Base-by-base conservation (phyloP, 2,888 invertebrate species). In the Standfussiana lucernea region DNA sequence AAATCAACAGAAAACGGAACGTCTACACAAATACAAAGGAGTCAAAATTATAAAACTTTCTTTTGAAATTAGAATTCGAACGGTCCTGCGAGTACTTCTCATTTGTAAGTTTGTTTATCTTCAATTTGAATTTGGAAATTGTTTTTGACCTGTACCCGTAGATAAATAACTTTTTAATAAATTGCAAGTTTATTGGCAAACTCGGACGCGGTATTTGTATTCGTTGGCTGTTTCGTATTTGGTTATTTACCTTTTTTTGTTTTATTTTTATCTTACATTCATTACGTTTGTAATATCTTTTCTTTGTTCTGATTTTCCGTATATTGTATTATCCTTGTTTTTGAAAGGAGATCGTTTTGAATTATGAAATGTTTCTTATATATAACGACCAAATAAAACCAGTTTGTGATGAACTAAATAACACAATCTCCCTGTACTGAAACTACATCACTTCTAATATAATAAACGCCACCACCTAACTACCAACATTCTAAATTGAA, bases 1-100 rank as follows among this genome's bases (percentile, higher is more conserved):
- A 94, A 95, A 95, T 94, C 95, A 95, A 95, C 95, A 95, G 91
- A 92, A 93, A 93, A 93, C 91, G 90, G 92, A 89, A 91, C 87
- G 90, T 93, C 91, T 92, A 91, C 91, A 90, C 92, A 93, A 92
- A 93, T 90, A 94, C 89, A 92, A 93, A 92, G 89, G 91, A 92
- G 88, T 90, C 89, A 89, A 93, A 93, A 94, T 93, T 93, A 92
- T 92, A 91, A 93, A 94, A 92, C 85, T 92, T 92, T 88, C 81
- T 86, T 86, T 89, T 88, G 78, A 87, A 84, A 87, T 88, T 86
- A 86, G 82, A 86, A 87, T 87, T 79, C 79, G 78, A 87, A 87
- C 75, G 77, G 72, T 79, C 69, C 85, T 73, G 82, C 76, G 85
- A 72, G 77, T 85, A 86, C 84, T 85, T 89, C 77, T 79, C 79